phyloP scores from a whole-genome alignment of 1,140 invertebrate genomes.

The Varroa destructor region DNA sequence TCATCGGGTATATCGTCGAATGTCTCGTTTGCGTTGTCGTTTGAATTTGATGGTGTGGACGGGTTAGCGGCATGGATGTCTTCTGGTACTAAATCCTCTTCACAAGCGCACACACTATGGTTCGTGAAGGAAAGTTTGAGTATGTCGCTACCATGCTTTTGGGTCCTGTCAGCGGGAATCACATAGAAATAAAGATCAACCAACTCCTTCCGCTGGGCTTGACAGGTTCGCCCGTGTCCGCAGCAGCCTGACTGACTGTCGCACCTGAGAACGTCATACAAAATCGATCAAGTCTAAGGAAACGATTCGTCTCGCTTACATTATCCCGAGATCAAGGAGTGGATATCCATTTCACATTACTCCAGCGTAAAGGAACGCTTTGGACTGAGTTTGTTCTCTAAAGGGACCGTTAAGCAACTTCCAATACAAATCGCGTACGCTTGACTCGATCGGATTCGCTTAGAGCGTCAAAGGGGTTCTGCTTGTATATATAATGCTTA shows the following conservation, averaged over 20 bases:
- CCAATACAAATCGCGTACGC: background rate
- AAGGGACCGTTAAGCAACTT: background rate
- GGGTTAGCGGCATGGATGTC: background rate
- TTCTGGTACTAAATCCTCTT: background rate
- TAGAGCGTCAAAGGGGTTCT: no score
- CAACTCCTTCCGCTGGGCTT: background rate
- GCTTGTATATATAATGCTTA: no score
- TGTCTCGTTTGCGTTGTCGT: background rate
- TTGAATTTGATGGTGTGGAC: background rate
- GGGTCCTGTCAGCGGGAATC: background rate
- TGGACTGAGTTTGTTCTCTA: background rate
- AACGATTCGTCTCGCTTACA: background rate
- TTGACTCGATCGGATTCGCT: background rate
- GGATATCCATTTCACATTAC: background rate
- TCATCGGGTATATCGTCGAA: background rate
- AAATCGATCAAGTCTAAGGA: background rate
- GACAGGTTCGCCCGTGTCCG: background rate
- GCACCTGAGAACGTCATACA: background rate
- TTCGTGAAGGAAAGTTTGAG: constrained; percentile 17
- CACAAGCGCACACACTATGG: background rate
- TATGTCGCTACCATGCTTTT: background rate
- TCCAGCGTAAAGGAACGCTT: background rate
- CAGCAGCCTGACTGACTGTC: constrained; percentile 6
- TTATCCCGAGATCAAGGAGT: background rate
- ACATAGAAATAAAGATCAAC: constrained; percentile 11